Evolutionary conservation across 2,888 invertebrate genomes (phyloP), one percentile per base, ranked within the genome.

Genomic region (Tiliacea citrago): DNA sequence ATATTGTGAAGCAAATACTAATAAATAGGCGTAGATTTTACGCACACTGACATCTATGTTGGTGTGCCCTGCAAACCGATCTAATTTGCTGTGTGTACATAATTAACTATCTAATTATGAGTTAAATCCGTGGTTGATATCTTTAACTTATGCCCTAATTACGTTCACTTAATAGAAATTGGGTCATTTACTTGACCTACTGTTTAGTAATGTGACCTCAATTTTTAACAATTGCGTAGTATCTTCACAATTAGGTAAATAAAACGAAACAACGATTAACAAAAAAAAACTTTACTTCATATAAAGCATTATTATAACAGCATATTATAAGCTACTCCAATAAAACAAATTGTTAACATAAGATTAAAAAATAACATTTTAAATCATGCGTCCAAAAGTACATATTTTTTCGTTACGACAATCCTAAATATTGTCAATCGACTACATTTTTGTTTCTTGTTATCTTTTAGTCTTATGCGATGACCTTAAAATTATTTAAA

Each of bases 221-320:
- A 51, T 57, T 35, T 57, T 35, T 10, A 66, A 42, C 62, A 75
- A 72, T 4, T 24, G 69, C 81, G 81, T 81, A 82, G 55, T 84
- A 77, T 60, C 57, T 58, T 66, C 16, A 51, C 18, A 67, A 49
- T 42, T 12, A 70, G 10, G 67, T 49, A 1, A n/a, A 89, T 87
- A 84, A 91, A 91, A 90, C 86, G 47, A 86, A 42, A 73, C 45
- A 13, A 29, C 90, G 85, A 88, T 90, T 91, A 93, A 93, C 93
- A 94, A 94, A 93, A 82, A n/a, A 82, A 93, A 91, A 73, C 89
- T 93, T 93, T 93, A 93, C 90, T 93, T 91, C 86, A 84, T 92
- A 90, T 86, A 92, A 92, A 94, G 93, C 93, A 91, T 92, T 88
- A 91, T 91, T 86, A 91, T 93, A 94, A 92, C 93, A 94, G 91